Base-by-base conservation (phyloP, 2,888 invertebrate genomes). In the Tetanocera ferruginea region DNA sequence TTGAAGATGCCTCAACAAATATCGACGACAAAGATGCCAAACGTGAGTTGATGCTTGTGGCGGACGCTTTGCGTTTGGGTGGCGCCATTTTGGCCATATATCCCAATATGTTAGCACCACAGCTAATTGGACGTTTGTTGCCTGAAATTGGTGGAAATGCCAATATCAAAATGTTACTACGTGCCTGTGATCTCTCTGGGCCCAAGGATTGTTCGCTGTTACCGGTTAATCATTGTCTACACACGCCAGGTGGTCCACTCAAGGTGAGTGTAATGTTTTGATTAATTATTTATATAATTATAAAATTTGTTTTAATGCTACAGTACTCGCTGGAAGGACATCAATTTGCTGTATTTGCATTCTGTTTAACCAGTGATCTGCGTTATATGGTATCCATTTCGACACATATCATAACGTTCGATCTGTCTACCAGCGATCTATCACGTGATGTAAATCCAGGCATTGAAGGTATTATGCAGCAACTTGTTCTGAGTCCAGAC, bases 161-260 rank as follows among this genome's bases (percentile, higher is more conserved):
- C 0, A 95, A 95, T 84, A 96, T 99, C 14, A 94, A 96, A 83
- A 95, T 95, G 90, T 91, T 99, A 74, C 91, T 99, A 62, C 93
- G 94, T 76, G 98, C 98, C 84, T 99, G 98, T 87, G 98, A 98
- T 88, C 92, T 92, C 25, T 94, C 95, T 85, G 98, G 98, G 0
- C 94, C 96, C 49, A 93, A 93, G 69, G 94, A 98, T 86, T 98
- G 98, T 84, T 95, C 98, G 0, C 89, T 99, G 72, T 92, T 98
- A 82, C 98, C 99, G 0, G 93, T 96, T 0, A 98, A 98, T 89
- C 98, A 99, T 88, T 98, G 98, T 85, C 91, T 98, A 80, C 98
- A 99, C 87, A 98, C 99, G 1, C 99, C 99, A n/a, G 99, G 99
- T 64, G 99, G 99, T 1, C 99, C 99, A 0, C 90, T 99, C 5